These are phyloP conservation scores for Actias luna DNA, from an alignment of 2,888 invertebrate species.

Conservation along the genomic window DNA sequence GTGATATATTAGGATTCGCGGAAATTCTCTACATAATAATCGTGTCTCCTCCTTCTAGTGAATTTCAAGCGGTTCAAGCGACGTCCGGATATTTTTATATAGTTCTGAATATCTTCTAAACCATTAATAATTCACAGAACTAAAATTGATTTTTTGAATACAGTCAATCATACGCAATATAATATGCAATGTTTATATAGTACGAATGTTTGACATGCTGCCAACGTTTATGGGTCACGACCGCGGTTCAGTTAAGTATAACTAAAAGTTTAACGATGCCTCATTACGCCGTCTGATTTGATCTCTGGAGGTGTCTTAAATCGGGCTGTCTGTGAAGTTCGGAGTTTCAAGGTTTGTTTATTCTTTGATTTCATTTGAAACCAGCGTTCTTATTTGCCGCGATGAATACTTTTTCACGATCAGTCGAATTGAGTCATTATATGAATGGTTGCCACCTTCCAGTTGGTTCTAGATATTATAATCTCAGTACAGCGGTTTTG, in stretches of 20 bases:
- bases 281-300: slow-evolving; percentile 23
- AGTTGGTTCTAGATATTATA: background rate
- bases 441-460: background rate
- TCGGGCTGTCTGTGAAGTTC: slow-evolving; percentile 6
- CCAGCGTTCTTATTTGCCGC: background rate
- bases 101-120: background rate
- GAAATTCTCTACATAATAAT: too few relatives aligned
- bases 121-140: background rate
- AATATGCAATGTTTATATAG: slow-evolving; percentile 48
- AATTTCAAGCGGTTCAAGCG: background rate
- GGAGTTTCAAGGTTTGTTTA: slow-evolving; percentile 4
- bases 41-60: too few relatives aligned
- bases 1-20: too few relatives aligned
- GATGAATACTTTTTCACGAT: background rate
- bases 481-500: background rate
- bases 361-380: background rate
- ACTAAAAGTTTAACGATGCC: slow-evolving; percentile 51
- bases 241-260: slow-evolving; percentile 54
- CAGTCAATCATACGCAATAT: background rate
- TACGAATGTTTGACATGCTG: slow-evolving; percentile 56
- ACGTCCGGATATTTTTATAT: background rate
- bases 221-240: slow-evolving; percentile 71
- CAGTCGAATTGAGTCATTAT: background rate
- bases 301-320: slow-evolving; percentile 5
- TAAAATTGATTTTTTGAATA: background rate